Conservation (phyloP, 1,140 invertebrate genomes). For the Aphelinus certus region DNA sequence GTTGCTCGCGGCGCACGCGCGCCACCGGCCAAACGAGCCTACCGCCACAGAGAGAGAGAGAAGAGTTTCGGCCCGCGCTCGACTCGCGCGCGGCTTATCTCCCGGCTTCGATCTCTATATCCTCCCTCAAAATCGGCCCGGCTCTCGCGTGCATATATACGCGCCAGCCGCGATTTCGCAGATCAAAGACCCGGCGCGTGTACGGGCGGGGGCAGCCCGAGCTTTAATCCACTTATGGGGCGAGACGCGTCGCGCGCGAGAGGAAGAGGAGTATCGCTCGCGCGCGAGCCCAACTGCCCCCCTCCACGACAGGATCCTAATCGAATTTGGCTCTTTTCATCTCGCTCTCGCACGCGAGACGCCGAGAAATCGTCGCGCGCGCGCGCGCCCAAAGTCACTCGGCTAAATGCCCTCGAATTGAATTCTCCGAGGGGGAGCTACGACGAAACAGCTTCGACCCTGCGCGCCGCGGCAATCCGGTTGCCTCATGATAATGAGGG, state of each 20-base stretch:
- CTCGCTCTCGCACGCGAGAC: constrained; percentile 3
- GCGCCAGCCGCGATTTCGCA: neutral
- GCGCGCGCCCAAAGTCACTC: constrained; percentile 13
- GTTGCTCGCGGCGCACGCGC: neutral
- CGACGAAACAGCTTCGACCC: neutral
- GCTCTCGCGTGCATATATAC: neutral
- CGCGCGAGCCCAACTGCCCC: neutral
- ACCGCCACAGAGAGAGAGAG: neutral
- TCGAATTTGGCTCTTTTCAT: constrained; percentile 32
- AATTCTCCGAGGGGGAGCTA: constrained; percentile 6
- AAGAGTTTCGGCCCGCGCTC: constrained; percentile 14
- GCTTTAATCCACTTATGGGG: constrained; percentile 33
- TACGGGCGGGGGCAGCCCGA: neutral
- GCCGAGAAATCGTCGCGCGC: constrained; percentile 17
- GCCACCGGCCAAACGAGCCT: too few species aligned
- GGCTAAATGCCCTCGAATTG: constrained; percentile 30
- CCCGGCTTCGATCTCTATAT: constrained; percentile 3
- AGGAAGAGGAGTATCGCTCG: constrained; percentile 12
- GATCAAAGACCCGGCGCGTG: constrained; percentile 20
- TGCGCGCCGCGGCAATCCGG: neutral
- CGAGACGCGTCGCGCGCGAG: neutral
- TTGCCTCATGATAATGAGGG: constrained; percentile 27
- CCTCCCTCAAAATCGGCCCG: too few species aligned
- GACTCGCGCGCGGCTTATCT: constrained; percentile 7
- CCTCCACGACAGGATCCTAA: constrained; percentile 16